A percentile compares a stretch with the other conserved stretches of the same genome.
Conservation (phyloP, 2,888 invertebrate genomes). For the Eledona agricola region DNA sequence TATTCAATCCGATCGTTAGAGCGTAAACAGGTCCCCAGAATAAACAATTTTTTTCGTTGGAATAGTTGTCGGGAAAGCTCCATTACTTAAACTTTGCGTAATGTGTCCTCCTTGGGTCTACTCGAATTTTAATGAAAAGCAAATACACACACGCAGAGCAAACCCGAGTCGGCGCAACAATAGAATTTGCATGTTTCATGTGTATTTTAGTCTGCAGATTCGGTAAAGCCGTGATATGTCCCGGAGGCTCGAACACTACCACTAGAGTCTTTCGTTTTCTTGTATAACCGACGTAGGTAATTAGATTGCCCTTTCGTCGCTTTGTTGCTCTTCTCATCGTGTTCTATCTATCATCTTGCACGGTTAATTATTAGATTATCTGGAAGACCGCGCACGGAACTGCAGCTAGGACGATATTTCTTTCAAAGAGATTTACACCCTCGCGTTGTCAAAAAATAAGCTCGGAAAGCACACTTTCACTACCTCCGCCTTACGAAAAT, state of each 20-base stretch:
- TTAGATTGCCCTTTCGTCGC: slow-evolving; percentile 33
- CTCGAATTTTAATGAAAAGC: slow-evolving; percentile 30
- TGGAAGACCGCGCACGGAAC: slow-evolving; percentile 14
- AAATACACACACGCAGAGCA: slow-evolving; percentile 25
- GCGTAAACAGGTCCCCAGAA: too few species aligned
- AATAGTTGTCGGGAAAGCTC: too few species aligned
- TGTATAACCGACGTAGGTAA: slow-evolving; percentile 31
- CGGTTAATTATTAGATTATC: slow-evolving; percentile 36
- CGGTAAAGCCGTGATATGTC: slow-evolving; percentile 18
- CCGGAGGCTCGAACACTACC: slow-evolving; percentile 4
- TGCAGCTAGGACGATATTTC: slow-evolving; percentile 6
- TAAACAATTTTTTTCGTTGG: too few species aligned
- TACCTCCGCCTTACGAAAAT: neutral
- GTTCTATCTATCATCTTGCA: slow-evolving; percentile 37
- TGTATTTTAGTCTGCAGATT: slow-evolving; percentile 27
- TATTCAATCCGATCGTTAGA: too few species aligned
- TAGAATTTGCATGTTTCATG: slow-evolving; percentile 33
- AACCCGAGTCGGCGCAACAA: slow-evolving; percentile 29
- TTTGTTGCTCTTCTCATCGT: slow-evolving; percentile 32
- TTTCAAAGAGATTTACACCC: slow-evolving; percentile 14
- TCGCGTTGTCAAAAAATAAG: slow-evolving; percentile 4
- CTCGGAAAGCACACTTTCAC: slow-evolving; percentile 1
- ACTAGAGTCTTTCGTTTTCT: slow-evolving; percentile 27
- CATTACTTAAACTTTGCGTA: slow-evolving; percentile 5
- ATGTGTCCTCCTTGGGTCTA: too few species aligned